Conservation (phyloP, 1,140 invertebrate species). For the Brachionus sp. region DNA sequence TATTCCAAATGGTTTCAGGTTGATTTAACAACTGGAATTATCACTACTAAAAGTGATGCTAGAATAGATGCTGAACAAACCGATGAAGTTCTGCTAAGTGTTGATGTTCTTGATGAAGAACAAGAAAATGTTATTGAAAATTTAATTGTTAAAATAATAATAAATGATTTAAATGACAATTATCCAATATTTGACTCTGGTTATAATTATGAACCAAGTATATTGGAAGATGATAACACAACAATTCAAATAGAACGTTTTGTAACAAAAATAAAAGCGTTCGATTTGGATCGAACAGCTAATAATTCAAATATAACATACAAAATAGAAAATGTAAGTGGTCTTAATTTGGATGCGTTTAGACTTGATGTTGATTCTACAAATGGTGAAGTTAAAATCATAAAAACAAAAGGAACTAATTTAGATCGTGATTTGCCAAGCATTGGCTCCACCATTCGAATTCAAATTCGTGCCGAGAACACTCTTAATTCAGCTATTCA, state of each 20-base stretch:
- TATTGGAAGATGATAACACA: slow-evolving; percentile 27
- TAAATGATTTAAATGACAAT: slow-evolving; percentile 39
- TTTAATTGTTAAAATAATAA: slow-evolving; percentile 31
- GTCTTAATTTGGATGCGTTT: background rate
- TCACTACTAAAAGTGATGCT: background rate
- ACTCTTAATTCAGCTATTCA: background rate
- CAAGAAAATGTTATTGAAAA: background rate
- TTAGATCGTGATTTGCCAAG: slow-evolving; percentile 13
- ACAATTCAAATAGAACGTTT: background rate
- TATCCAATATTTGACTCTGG: background rate
- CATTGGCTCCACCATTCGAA: background rate
- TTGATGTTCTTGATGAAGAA: slow-evolving; percentile 12
- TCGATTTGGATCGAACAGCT: slow-evolving; percentile 16
- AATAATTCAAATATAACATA: background rate
- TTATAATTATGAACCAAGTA: slow-evolving; percentile 40
- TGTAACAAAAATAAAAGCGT: slow-evolving; percentile 37
- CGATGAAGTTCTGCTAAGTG: slow-evolving; percentile 24
- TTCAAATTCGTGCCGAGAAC: background rate
- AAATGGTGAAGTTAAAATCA: background rate
- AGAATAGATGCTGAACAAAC: slow-evolving; percentile 20
- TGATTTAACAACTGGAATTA: background rate
- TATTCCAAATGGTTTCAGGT: slow-evolving; percentile 15
- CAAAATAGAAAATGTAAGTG: background rate
- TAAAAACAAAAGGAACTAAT: background rate
- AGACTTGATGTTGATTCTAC: background rate